Conservation (phyloP, 2,888 invertebrate species). For the Ischnus inquisitorius region DNA sequence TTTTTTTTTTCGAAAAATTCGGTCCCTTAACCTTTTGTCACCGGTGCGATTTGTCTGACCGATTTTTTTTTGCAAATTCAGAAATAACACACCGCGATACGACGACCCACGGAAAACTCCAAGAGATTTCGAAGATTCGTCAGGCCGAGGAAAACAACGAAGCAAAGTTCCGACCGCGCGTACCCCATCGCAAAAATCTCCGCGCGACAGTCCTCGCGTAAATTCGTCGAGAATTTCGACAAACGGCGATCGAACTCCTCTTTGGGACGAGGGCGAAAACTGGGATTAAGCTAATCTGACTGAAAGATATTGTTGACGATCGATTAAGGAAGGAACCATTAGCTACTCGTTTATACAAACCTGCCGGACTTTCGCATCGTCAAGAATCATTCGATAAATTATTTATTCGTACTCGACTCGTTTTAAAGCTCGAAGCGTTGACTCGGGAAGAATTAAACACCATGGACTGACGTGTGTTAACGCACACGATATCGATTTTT, state of each 20-base stretch:
- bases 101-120: slow-evolving; percentile 85
- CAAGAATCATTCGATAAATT: not conserved
- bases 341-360: not conserved
- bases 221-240: not conserved
- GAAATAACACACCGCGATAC: slow-evolving; percentile 84
- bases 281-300: slow-evolving; percentile 9
- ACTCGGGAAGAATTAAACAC: not conserved
- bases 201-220: slow-evolving; percentile 1
- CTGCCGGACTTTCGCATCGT: not conserved
- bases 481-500: not conserved
- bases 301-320: not conserved
- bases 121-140: slow-evolving; percentile 85
- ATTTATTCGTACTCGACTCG: slow-evolving; percentile 2
- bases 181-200: slow-evolving; percentile 73
- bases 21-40: not conserved
- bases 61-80: slow-evolving; percentile 60
- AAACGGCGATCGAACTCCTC: slow-evolving; percentile 24
- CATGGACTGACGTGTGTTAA: not conserved
- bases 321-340: not conserved
- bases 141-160: slow-evolving; percentile 89
- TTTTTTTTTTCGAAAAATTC: not conserved
- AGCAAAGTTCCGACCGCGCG: slow-evolving; percentile 75
- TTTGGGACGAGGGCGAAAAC: slow-evolving; percentile 29
- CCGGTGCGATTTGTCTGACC: not conserved
- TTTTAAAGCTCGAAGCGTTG: not conserved